Evolutionary conservation across 35 echinoderm and acorn worm species (phyloP).

Genomic region (Apostichopus californicus): DNA sequence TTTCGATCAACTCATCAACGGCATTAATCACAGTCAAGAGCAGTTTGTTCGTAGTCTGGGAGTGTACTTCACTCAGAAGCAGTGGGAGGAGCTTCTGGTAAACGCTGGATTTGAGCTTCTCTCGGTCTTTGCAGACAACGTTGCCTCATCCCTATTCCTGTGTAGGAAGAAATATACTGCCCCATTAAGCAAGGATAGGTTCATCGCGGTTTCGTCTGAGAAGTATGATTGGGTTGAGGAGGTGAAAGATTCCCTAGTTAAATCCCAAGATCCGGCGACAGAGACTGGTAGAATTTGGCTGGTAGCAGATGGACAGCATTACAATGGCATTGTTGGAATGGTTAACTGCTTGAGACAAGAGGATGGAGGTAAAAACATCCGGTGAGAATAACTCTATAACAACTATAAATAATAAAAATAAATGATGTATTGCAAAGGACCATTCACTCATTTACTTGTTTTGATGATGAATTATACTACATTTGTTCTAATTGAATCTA

Average conservation of each 20-base stretch:
- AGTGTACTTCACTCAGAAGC: conserved; percentile 41
- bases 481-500: too few relatives aligned
- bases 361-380: conserved; percentile 76
- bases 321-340: conserved; percentile 85
- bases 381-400: conserved; percentile 47
- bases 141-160: conserved; percentile 72
- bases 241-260: conserved; percentile 54
- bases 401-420: too few relatives aligned
- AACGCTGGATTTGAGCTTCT: conserved; percentile 71
- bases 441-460: too few relatives aligned
- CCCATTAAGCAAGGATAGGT: neutral
- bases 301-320: conserved; percentile 49
- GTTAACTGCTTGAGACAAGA: conserved; percentile 83
- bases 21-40: conserved; percentile 18
- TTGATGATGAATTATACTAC: too few relatives aligned
- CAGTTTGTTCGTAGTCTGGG: conserved; percentile 25
- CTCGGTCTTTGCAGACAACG: conserved; percentile 51
- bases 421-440: too few relatives aligned
- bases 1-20: conserved; percentile 49
- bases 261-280: conserved; percentile 24
- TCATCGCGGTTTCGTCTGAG: conserved; percentile 30
- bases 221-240: conserved; percentile 74
- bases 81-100: conserved; percentile 50
- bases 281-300: conserved; percentile 68
- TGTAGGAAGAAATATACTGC: conserved; percentile 51